A percentile compares a stretch with the other conserved stretches of the same genome.
Conservation (phyloP, 2,113 vertebrate species). For the Nipponia nippon region DNA sequence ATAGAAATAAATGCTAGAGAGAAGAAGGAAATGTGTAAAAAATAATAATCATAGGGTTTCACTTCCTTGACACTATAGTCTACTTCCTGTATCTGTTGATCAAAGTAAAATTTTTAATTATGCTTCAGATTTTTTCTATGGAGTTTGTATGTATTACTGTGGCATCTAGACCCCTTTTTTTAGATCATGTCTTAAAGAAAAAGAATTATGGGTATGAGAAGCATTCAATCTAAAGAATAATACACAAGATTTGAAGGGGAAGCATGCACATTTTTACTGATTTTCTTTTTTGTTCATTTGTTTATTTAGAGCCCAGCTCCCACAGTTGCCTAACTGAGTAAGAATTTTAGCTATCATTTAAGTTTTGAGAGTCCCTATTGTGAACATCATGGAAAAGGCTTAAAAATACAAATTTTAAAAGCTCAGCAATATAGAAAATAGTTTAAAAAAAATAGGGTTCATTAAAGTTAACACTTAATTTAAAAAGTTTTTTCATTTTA, state of each 20-base stretch:
- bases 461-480: background rate
- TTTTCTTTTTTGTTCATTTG: background rate
- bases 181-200: background rate
- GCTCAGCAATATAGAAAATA: background rate
- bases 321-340: background rate
- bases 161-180: background rate
- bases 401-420: background rate
- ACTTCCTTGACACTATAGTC: background rate
- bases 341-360: background rate
- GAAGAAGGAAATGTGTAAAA: background rate
- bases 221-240: background rate
- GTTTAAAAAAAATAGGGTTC: background rate
- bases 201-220: background rate
- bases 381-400: rapidly evolving
- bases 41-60: background rate
- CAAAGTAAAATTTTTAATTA: background rate
- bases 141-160: background rate
- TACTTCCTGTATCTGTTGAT: background rate
- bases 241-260: background rate
- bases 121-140: background rate
- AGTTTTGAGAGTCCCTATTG: background rate
- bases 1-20: background rate
- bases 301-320: background rate
- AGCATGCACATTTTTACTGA: background rate
- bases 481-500: background rate